These are phyloP conservation scores for Pseudococcus longispinus DNA, from an alignment of 2,888 invertebrate species.

Conservation along the genomic window DNA sequence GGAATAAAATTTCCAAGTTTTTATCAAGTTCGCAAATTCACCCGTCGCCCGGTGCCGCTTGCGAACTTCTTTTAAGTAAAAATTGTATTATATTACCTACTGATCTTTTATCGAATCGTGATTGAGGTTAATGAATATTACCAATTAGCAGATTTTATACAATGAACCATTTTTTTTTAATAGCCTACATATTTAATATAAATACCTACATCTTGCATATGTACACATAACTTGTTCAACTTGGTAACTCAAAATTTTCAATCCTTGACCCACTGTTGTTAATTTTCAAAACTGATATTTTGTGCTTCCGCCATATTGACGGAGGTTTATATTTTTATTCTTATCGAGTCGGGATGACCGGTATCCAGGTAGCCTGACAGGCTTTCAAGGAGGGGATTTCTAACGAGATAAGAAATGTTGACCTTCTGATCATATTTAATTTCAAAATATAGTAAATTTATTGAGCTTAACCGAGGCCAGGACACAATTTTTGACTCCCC, in stretches of 20 bases:
- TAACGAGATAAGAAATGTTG: no score
- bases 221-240: not conserved
- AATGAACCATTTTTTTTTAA: not conserved
- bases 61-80: not conserved
- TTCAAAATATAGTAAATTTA: no score
- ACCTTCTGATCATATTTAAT: no score
- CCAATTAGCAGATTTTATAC: not conserved
- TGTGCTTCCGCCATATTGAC: not conserved
- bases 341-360: no score
- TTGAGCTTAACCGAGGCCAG: no score
- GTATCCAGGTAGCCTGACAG: no score
- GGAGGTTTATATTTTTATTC: not conserved
- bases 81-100: not conserved
- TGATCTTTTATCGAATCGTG: not conserved
- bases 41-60: not conserved
- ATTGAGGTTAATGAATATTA: slow-evolving; percentile 5
- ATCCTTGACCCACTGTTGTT: not conserved
- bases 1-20: not conserved
- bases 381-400: no score
- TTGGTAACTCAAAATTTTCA: not conserved
- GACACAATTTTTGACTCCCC: no score
- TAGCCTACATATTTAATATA: not conserved
- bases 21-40: not conserved
- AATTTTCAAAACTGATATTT: not conserved
- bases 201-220: not conserved